Evolutionary conservation across 2,888 invertebrate genomes (phyloP).

Genomic region (Colostygia pectinataria): DNA sequence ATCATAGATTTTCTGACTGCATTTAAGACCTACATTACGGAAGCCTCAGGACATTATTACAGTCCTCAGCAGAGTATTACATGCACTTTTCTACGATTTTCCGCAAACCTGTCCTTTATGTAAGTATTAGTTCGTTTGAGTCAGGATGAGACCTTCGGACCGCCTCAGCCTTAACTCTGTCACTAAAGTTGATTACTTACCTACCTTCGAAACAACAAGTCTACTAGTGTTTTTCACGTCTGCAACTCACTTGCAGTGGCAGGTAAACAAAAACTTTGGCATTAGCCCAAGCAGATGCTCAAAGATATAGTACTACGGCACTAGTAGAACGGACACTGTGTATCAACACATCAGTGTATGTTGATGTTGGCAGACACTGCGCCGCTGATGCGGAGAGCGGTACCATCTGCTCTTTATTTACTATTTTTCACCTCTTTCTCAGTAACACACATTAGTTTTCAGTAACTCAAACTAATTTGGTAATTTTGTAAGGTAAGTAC

Average conservation of each 20-base stretch:
- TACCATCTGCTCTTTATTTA: slow-evolving; percentile 35
- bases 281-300: slow-evolving; percentile 11
- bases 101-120: too few species aligned
- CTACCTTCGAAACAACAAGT: slow-evolving; percentile 5
- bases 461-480: slow-evolving; percentile 7
- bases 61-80: too few species aligned
- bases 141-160: too few species aligned
- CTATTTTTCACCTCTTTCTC: slow-evolving; percentile 24
- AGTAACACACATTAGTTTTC: slow-evolving; percentile 16
- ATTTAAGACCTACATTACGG: too few species aligned
- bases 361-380: slow-evolving; percentile 36
- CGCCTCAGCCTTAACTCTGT: too few species aligned
- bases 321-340: slow-evolving; percentile 20
- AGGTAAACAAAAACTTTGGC: slow-evolving; percentile 21
- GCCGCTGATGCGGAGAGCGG: slow-evolving; percentile 30
- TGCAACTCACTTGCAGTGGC: slow-evolving; percentile 1
- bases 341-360: slow-evolving; percentile 32
- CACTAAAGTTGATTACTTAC: too few species aligned
- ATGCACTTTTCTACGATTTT: too few species aligned
- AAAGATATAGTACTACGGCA: slow-evolving; percentile 4
- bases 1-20: too few species aligned
- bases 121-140: too few species aligned
- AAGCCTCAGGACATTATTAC: too few species aligned
- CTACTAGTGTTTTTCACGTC: slow-evolving; percentile 7
- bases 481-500: too few species aligned